Base-by-base conservation (phyloP, 2,888 invertebrate species). In the Pyralis farinalis region DNA sequence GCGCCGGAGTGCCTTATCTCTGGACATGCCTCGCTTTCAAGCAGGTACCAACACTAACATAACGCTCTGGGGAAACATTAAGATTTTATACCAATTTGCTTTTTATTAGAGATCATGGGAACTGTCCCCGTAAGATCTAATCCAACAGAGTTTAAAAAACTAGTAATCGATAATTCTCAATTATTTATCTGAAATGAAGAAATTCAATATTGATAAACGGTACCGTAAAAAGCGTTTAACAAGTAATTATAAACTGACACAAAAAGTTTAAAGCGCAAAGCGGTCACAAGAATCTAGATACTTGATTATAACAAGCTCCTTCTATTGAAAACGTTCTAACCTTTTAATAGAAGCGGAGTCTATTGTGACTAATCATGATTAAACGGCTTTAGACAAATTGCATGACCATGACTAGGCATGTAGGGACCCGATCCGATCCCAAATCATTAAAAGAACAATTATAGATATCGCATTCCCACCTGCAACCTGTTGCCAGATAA, bases 301-400 rank as follows among this genome's bases (percentile, higher is more conserved):
- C 40, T 43, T 33, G 37, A 62, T 58, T 56, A 63, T 63, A 71
- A 68, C 65, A 68, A 70, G 69, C 63, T 70, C 55, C 72, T 74
- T 68, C 69, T 59, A 68, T 82, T 76, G 64, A 73, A 76, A 71
- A 67, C 72, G 69, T 33, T 71, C 73, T 78, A 76, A 77, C 70
- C 76, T 73, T 81, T 79, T 81, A 80, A 82, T 77, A 77, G 79
- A 73, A 80, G 77, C 74, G 75, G 76, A 64, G 68, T 71, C 80
- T 74, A 86, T 88, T 88, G 88, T 87, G 85, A 85, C 86, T 86
- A 86, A 88, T 87, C 88, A 88, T 85, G 87, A 89, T 89, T 82
- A 88, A 87, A 87, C 82, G 88, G 81, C 79, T 83, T 84, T 84
- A 86, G 85, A 87, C 85, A 89, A 88, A 89, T 90, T 90, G 89